Evolutionary conservation across 2,797 vertebrate genomes (phyloP), one percentile per base, ranked within the genome.

Genomic region (Pangasius djambal): DNA sequence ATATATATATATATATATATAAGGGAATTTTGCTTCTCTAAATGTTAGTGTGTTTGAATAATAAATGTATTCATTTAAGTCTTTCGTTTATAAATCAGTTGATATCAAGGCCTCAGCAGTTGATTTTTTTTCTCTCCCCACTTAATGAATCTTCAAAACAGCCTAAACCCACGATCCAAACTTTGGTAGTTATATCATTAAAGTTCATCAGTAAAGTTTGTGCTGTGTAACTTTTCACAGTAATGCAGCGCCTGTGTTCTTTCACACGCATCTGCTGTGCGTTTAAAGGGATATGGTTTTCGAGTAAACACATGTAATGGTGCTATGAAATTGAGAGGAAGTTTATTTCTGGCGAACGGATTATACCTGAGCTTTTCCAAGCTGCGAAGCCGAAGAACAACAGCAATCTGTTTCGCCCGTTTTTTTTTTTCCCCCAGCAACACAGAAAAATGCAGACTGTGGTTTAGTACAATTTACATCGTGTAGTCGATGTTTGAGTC

Each of bases 401-500:
- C 87, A 83, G 34, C 86, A 25, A n/a, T 88, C 77, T 67, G 61
- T 87, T 65, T 75, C 22, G 8, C 2, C 34, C 9, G 34, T 57
- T 70, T 59, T 37, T 34, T 34, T 34, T 34, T 34, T 34, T 37
- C 2, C n/a, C 40, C 34, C 37, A 40, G 44, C 63, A 31, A 82
- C 79, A 31, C 65, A 44, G 25, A 83, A 74, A n/a, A 63, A 50
- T 50, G 28, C 81, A 88, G 87, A 34, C 87, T 88, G 55, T 34
- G 87, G 69, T 83, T 88, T 88, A 59, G 78, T 82, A 44, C 57
- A 48, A 83, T 83, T 88, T 74, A 34, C 69, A 74, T 83, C 69
- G 31, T 44, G 13, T 6, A 12, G 87, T n/a, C 50, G 31, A 50
- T n/a, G 5, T 72, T 61, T 10, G 28, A 74, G 18, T 88, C 69